A percentile compares a stretch with the other conserved stretches of the same genome.
These are phyloP conservation scores for Bufo gargarizans DNA, from an alignment of 2,113 vertebrate species.

Conservation along the genomic window DNA sequence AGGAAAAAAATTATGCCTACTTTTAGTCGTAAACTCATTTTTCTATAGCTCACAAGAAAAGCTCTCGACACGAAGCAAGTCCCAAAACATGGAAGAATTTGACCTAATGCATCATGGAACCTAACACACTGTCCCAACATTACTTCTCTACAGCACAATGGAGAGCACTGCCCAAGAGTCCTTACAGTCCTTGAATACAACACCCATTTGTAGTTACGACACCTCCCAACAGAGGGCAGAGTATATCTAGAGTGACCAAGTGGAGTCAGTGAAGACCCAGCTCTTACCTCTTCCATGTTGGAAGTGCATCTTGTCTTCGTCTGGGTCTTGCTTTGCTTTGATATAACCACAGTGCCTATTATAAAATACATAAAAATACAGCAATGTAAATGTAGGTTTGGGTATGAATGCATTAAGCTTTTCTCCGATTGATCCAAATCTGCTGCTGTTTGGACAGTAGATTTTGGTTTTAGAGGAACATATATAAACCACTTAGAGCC, in stretches of 20 bases:
- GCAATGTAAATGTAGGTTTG: not conserved
- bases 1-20: slow-evolving; percentile 26
- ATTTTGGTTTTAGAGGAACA: too few species aligned
- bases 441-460: too few species aligned
- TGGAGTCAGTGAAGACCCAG: slow-evolving; percentile 42
- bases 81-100: slow-evolving; percentile 20
- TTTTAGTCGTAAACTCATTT: slow-evolving; percentile 10
- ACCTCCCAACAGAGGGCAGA: not conserved
- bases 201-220: slow-evolving; percentile 25
- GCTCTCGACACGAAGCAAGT: slow-evolving; percentile 5
- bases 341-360: slow-evolving; percentile 84
- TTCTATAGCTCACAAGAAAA: slow-evolving; percentile 34
- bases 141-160: slow-evolving; percentile 16
- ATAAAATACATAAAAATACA: slow-evolving; percentile 51
- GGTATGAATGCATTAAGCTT: not conserved
- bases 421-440: too few species aligned
- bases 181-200: slow-evolving; percentile 31
- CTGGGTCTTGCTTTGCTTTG: slow-evolving; percentile 83
- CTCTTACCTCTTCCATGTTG: slow-evolving; percentile 78
- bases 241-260: slow-evolving; percentile 33
- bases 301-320: slow-evolving; percentile 85
- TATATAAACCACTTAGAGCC: too few species aligned
- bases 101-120: slow-evolving; percentile 20
- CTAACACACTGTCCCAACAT: slow-evolving; percentile 34
- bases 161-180: slow-evolving; percentile 40